phyloP scores from a whole-genome alignment of 2,113 vertebrate species.

The Actenoides hombroni region DNA sequence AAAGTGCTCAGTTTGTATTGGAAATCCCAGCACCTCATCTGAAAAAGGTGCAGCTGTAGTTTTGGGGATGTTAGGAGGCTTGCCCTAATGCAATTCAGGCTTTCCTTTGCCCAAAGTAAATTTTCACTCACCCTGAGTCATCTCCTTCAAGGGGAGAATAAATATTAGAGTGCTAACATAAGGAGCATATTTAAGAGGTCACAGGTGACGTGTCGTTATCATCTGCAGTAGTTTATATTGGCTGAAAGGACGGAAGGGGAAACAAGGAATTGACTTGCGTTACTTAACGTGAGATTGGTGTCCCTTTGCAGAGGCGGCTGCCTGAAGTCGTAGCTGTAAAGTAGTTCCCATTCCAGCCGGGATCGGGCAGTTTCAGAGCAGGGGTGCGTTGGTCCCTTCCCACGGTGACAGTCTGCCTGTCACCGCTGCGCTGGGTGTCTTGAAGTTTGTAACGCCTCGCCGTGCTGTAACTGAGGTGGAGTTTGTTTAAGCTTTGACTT shows the following conservation, averaged over 20 bases:
- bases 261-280: slow-evolving; percentile 52
- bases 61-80: neutral
- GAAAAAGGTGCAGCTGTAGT: neutral
- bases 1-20: rapidly evolving
- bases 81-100: neutral
- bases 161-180: neutral
- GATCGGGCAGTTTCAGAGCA: neutral
- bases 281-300: slow-evolving; percentile 34
- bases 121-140: slow-evolving; percentile 45
- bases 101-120: slow-evolving; percentile 24
- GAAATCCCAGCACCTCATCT: rapidly evolving
- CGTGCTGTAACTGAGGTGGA: neutral
- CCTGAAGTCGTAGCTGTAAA: slow-evolving; percentile 11
- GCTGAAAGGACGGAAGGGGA: slow-evolving; percentile 58
- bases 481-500: slow-evolving; percentile 19
- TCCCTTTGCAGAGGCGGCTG: slow-evolving; percentile 44
- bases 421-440: rapidly evolving
- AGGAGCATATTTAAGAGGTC: neutral
- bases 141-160: slow-evolving; percentile 62
- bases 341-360: neutral
- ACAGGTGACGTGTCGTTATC: neutral
- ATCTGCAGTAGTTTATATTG: slow-evolving; percentile 45
- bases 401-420: neutral
- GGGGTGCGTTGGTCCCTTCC: neutral
- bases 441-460: neutral